phyloP scores from a whole-genome alignment of 2,888 invertebrate genomes.

The Microplitis manilae region DNA sequence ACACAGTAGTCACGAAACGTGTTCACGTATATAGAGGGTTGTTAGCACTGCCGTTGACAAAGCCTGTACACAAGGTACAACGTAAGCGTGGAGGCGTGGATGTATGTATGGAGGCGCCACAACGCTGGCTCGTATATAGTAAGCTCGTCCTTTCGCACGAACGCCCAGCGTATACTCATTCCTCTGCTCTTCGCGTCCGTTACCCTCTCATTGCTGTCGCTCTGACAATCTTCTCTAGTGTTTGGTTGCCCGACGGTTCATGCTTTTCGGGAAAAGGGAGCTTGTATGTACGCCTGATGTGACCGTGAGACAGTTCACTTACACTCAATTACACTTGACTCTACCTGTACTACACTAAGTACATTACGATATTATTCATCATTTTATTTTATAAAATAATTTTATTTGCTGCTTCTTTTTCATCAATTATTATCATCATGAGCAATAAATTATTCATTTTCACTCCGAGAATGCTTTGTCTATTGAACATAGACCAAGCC shows the following conservation, averaged over 20 bases:
- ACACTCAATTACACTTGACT: constrained; percentile 53
- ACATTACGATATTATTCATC: background rate
- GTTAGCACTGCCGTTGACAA: constrained; percentile 30
- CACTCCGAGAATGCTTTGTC: too few relatives aligned
- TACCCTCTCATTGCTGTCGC: constrained; percentile 5
- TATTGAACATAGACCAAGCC: too few relatives aligned
- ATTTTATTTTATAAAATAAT: constrained; percentile 6
- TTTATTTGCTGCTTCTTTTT: background rate
- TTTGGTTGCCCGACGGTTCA: constrained; percentile 3
- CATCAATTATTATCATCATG: too few relatives aligned
- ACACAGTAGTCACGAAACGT: constrained; percentile 21
- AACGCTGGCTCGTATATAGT: background rate
- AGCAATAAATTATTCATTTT: too few relatives aligned
- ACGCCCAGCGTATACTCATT: constrained; percentile 12
- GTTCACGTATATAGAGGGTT: constrained; percentile 26
- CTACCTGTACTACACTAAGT: background rate
- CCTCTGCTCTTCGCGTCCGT: constrained; percentile 1
- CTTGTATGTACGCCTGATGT: constrained; percentile 30
- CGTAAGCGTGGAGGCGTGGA: background rate
- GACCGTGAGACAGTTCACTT: constrained; percentile 49
- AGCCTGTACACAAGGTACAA: constrained; percentile 1
- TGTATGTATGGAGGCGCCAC: constrained; percentile 24
- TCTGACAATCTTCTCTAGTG: background rate
- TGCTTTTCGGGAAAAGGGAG: constrained; percentile 14
- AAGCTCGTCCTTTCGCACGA: constrained; percentile 23